Conservation (phyloP, 2,113 vertebrate species). For the Mormyrus lacerda region DNA sequence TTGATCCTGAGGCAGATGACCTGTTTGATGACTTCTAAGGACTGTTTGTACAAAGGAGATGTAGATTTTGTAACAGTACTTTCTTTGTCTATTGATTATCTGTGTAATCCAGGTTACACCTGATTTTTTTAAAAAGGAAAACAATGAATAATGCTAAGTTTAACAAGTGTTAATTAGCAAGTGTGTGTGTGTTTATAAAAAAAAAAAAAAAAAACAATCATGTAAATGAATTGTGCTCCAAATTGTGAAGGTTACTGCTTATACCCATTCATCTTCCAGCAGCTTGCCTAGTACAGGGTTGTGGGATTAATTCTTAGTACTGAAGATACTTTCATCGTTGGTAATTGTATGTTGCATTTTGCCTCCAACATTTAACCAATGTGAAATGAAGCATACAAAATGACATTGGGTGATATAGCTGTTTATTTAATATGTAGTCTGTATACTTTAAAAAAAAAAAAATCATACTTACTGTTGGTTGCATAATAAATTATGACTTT, state of each 20-base stretch:
- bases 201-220: too few species aligned
- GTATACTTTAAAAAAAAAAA: background rate
- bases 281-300: background rate
- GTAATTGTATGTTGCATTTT: background rate
- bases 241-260: background rate
- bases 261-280: background rate
- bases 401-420: background rate
- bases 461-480: background rate
- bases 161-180: background rate
- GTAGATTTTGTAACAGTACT: background rate
- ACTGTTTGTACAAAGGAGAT: background rate
- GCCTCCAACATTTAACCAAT: background rate
- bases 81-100: background rate
- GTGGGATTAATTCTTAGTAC: background rate
- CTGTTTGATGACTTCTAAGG: constrained; percentile 74
- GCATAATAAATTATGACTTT: background rate
- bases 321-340: background rate
- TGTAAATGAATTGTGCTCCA: background rate
- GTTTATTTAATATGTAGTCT: background rate
- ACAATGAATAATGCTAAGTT: background rate
- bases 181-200: background rate
- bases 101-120: background rate
- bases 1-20: constrained; percentile 61
- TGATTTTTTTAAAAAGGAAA: background rate
- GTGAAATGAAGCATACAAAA: background rate